Conservation (phyloP, 2,888 invertebrate species). For the Apomyelois bistriatella region DNA sequence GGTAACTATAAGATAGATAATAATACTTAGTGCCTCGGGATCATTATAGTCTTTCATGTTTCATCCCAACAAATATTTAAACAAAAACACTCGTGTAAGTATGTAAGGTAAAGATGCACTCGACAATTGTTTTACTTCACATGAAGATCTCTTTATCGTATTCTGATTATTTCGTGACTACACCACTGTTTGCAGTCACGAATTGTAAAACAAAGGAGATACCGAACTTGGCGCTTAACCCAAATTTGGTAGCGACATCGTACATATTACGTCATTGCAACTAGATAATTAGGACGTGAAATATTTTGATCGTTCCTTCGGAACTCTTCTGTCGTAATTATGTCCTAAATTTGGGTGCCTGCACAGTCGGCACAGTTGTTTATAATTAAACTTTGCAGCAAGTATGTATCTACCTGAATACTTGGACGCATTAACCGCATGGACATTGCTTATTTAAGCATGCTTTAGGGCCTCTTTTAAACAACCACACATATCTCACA, state of each 20-base stretch:
- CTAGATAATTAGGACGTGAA: neutral
- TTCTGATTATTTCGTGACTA: conserved; percentile 21
- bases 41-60: too few species aligned
- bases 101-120: neutral
- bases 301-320: too few species aligned
- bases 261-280: neutral
- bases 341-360: too few species aligned
- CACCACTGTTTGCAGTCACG: conserved; percentile 21
- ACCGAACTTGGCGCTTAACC: conserved; percentile 19
- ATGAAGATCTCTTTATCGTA: neutral
- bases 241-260: conserved; percentile 15
- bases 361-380: neutral
- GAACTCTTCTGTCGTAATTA: too few species aligned
- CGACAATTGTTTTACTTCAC: neutral
- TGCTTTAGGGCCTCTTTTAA: too few species aligned
- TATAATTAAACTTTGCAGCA: neutral
- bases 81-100: too few species aligned
- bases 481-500: too few species aligned
- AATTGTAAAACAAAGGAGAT: conserved; percentile 26
- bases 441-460: too few species aligned
- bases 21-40: too few species aligned
- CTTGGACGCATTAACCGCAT: neutral
- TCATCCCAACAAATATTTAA: too few species aligned
- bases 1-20: too few species aligned
- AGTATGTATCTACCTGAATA: too few species aligned